Conservation (phyloP, 2,113 vertebrate species). For the Orientallactaga bullata region DNA sequence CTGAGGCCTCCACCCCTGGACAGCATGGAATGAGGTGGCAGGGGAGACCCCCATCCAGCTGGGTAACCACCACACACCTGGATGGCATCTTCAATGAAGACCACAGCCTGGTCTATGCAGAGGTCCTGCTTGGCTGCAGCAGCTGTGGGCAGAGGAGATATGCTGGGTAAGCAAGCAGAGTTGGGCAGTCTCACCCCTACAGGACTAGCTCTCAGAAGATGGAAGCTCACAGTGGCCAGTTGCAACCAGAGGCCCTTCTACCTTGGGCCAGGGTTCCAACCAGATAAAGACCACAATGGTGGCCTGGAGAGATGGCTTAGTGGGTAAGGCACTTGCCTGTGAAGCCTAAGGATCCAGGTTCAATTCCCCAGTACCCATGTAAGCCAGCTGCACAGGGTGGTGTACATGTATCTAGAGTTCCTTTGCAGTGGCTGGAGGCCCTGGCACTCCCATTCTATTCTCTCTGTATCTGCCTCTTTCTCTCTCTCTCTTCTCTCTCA, state of each 20-base stretch:
- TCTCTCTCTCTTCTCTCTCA: too few relatives aligned
- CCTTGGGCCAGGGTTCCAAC: too few relatives aligned
- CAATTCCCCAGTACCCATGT: too few relatives aligned
- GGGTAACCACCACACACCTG: conserved; percentile 85
- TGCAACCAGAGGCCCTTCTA: rapidly evolving
- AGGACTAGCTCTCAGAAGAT: neutral
- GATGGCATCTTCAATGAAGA: conserved; percentile 97
- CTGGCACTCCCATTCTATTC: too few relatives aligned
- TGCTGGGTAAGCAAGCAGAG: rapidly evolving
- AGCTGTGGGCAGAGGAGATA: conserved; percentile 66
- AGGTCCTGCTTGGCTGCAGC: conserved; percentile 81
- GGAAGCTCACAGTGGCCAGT: rapidly evolving
- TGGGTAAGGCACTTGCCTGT: too few relatives aligned
- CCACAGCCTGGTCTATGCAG: conserved; percentile 92
- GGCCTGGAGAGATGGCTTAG: too few relatives aligned
- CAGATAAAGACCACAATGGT: neutral
- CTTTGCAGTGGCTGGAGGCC: too few relatives aligned
- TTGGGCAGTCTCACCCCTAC: rapidly evolving
- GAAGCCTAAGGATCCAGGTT: too few relatives aligned
- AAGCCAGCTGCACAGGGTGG: too few relatives aligned
- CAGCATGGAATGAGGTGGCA: neutral
- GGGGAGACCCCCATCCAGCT: rapidly evolving
- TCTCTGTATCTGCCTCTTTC: too few relatives aligned
- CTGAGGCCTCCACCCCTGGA: neutral
- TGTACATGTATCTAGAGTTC: too few relatives aligned